These are phyloP conservation scores for Stegophylla sp. DNA, from an alignment of 2,888 invertebrate genomes.

Conservation along the genomic window DNA sequence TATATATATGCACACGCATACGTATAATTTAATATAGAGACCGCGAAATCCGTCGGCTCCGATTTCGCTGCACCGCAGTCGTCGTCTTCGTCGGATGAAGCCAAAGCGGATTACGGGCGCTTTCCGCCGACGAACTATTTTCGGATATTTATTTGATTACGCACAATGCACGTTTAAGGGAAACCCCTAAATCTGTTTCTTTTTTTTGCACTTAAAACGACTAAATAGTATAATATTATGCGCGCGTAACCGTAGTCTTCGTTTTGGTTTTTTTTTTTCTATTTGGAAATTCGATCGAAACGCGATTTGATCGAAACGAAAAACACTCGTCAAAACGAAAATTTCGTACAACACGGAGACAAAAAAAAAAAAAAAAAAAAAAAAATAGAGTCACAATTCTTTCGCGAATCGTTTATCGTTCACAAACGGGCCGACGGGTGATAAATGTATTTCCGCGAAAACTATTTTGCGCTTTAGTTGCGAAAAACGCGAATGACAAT, in stretches of 20 bases:
- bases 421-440: not conserved
- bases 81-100: conserved; percentile 20
- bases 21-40: too few relatives aligned
- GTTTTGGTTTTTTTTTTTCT: not conserved
- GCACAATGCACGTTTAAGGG: not conserved
- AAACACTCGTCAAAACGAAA: not conserved
- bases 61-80: too few relatives aligned
- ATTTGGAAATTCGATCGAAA: not conserved
- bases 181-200: not conserved
- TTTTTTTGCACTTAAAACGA: not conserved
- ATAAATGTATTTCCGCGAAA: not conserved
- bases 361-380: not conserved
- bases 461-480: not conserved
- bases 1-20: too few relatives aligned
- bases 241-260: too few relatives aligned
- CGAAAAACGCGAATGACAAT: too few relatives aligned
- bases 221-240: not conserved
- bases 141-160: conserved; percentile 22
- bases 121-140: not conserved
- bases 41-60: conserved; percentile 3
- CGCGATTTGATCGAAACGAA: not conserved
- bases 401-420: not conserved
- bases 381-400: not conserved
- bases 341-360: not conserved
- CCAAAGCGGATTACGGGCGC: not conserved